Base-by-base conservation (phyloP, 2,113 vertebrate genomes). In the Bufo bufo region DNA sequence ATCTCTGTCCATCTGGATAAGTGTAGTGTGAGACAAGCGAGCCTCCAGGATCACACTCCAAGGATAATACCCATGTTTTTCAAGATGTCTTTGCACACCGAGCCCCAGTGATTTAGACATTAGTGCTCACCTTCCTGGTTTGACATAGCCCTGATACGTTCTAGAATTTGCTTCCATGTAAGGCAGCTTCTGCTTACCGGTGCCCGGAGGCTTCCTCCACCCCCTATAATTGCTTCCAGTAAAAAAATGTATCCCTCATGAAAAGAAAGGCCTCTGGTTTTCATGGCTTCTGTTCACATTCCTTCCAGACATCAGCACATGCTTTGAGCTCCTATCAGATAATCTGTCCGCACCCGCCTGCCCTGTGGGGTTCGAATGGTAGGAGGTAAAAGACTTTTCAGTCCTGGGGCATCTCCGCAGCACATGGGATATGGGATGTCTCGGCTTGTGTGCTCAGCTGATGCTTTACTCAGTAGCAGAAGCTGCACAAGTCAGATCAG, bases 221-320 rank as follows among this genome's bases (percentile, higher is more conserved):
- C 80, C 80, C 86, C 45, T 84, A 23, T 84, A 88, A 84, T 88
- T 83, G 71, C 49, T 88, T 88, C 69, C 80, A 83, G 80, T 49
- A 81, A 82, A 87, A 79, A 82, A 72, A 87, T 47, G 52, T 13
- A n/a, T 52, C 65, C 77, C 69, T 50, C 20, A 23, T 82, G 66
- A 58, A 59, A 83, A 75, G 79, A 88, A 83, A 49, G 23, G 74
- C 20, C 72, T 84, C n/a, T 50, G 84, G 54, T 47, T 85, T 85
- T 85, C 23, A 88, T 65, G 72, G 66, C 80, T 66, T 77, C 81
- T 52, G 56, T 82, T 74, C 52, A 65, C 79, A 82, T 75, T 80
- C 79, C 80, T 83, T 65, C 56, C 23, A 83, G 71, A 20, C 72
- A 77, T 88, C 74, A 83, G 33, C 77, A 81, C 63, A 77, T 65